Base-by-base conservation (phyloP, 2,888 invertebrate genomes). In the Patella pellucida region DNA sequence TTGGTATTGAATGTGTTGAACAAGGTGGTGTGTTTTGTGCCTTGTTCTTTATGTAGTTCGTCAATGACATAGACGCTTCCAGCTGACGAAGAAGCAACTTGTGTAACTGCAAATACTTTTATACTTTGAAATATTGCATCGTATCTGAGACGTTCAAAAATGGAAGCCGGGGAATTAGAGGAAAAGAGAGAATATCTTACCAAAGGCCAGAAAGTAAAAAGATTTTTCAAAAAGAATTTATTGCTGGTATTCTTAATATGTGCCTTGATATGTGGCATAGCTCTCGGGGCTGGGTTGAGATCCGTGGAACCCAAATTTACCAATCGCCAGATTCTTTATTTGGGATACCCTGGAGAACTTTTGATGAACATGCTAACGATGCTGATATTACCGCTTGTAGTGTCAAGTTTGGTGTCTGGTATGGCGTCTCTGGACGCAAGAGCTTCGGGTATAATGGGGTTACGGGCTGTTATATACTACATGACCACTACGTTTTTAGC, bases 401-500 rank as follows among this genome's bases (percentile, higher is more conserved):
- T 94, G 71, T 93, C 94, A 50, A 94, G 93, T 68, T 91, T 94
- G 56, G 92, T 94, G 75, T 92, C 94, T 80, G 93, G 93, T 69
- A 95, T 97, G 82, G 97, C 97, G 62, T 95, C 95, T 0, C 92
- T 98, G 88, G 97, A 98, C 92, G 93, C 97, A 76, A 94, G 95
- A 87, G 93, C 97, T 89, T 97, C 96, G 85, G 96, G 96, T 87
- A 95, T 94, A 92, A 97, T 96, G 85, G 95, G 95, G 50, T 92
- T 93, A 68, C 94, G 97, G 72, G 96, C 97, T 23, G 95, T 98
- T 82, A 92, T 94, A 52, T 98, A 97, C 92, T 98, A 98, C 92
- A 94, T 97, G 92, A 93, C 94, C 74, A 98, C 98, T 27, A 98
- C 98, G 9, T 91, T 97, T 52, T 94, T 95, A 87, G 98, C 98